Evolutionary conservation across 2,888 invertebrate genomes (phyloP), one percentile per base, ranked within the genome.

Genomic region (Stenolophus ochropezus): DNA sequence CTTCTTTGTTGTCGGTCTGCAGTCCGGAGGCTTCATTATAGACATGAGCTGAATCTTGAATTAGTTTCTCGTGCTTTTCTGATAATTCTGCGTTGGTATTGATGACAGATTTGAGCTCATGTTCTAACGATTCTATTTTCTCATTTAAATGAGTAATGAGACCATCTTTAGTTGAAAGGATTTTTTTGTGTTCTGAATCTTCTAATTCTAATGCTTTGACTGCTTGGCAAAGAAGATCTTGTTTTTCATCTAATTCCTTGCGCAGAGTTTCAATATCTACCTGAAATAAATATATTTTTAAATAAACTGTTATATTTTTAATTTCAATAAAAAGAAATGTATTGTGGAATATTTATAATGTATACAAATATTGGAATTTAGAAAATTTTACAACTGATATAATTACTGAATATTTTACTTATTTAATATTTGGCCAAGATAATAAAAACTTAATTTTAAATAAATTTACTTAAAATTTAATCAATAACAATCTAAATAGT

Each of bases 201-300:
- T 95, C 91, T 47, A 94, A 91, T 85, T 94, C 94, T 86, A 96
- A 93, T 0, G 96, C 96, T 88, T 94, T 94, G 3, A 96, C 96
- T 0, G 97, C 97, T 85, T 96, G 95, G 85, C 94, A 94, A 18
- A 97, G 91, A 83, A 97, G 91, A 86, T 95, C 95, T 87, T 96
- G 96, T 88, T 97, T 97, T 87, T 96, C 95, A 69, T 92, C 91
- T 1, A 97, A 88, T 85, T 97, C 96, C 85, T 94, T 93, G 84
- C 93, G 92, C 82, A 96, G 87, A 86, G 94, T 93, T 87, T 95
- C 95, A 69, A 94, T 92, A 89, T 96, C 94, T 11, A 96, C 94
- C 93, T 95, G 89, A 56, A 56, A 56, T 49, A 73, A 47, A 0
- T 5, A 33, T 25, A 33, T 27, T 33, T 11, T 16, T 33, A 18